phyloP scores from a whole-genome alignment of 2,888 invertebrate species.

The Formica aserva region DNA sequence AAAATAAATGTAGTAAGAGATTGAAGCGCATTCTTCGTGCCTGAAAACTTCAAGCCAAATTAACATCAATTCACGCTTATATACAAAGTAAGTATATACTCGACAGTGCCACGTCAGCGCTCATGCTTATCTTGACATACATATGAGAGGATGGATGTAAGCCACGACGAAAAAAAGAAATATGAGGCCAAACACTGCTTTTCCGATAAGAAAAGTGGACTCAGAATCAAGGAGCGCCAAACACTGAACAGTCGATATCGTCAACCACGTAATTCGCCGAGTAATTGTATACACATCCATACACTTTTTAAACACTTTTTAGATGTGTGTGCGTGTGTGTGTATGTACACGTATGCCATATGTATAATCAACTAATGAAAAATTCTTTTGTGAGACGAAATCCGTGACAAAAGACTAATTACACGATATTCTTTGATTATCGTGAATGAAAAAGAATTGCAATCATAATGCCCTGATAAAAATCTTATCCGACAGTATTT shows the following conservation, averaged over 20 bases:
- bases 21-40: not conserved
- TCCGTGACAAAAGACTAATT: not conserved
- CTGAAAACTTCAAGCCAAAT: slow-evolving; percentile 27
- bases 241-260: slow-evolving; percentile 68
- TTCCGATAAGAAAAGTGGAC: slow-evolving; percentile 71
- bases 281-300: slow-evolving; percentile 6
- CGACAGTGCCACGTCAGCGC: slow-evolving; percentile 62
- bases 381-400: not conserved
- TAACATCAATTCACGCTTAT: slow-evolving; percentile 50
- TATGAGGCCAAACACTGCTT: slow-evolving; percentile 56
- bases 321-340: not conserved
- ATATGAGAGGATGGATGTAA: slow-evolving; percentile 48
- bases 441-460: not conserved
- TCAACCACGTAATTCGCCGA: slow-evolving; percentile 19
- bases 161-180: slow-evolving; percentile 62
- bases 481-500: not conserved
- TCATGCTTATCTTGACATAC: slow-evolving; percentile 66
- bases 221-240: slow-evolving; percentile 67
- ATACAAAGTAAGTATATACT: slow-evolving; percentile 34
- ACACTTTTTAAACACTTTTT: slow-evolving; percentile 19
- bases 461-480: not conserved
- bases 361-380: not conserved
- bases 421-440: slow-evolving; percentile 26
- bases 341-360: not conserved
- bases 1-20: slow-evolving; percentile 2